Percentiles rank a stretch among this genome's conserved stretches.
These are phyloP conservation scores for Asbolus verrucosus DNA, from an alignment of 1,140 invertebrate species.

Conservation along the genomic window DNA sequence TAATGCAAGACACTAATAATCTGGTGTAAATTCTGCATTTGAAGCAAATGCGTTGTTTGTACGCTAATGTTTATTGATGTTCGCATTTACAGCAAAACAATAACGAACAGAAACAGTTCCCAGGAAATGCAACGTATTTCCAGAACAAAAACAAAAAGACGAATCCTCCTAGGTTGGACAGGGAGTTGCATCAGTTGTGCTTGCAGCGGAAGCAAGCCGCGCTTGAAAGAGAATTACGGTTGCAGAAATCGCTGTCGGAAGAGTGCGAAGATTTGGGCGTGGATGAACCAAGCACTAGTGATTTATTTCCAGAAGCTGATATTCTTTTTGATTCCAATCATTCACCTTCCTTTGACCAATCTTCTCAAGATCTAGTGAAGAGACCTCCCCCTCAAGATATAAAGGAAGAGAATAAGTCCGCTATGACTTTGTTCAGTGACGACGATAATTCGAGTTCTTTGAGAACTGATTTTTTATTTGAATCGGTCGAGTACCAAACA, in stretches of 20 bases:
- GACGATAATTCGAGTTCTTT: conserved; percentile 62
- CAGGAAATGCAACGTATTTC: conserved; percentile 41
- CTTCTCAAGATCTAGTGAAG: conserved; percentile 60
- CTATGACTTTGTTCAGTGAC: conserved; percentile 61
- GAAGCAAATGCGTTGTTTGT: no score
- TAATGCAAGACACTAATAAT: no score
- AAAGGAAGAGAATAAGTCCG: conserved; percentile 40
- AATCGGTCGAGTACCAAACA: conserved; percentile 58
- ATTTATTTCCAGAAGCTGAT: conserved; percentile 82
- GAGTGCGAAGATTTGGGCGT: conserved; percentile 83
- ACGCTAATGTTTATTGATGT: no score
- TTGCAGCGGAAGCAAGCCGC: conserved; percentile 67
- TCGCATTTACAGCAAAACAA: conserved; percentile 25
- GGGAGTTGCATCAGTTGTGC: conserved; percentile 58
- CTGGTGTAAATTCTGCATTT: no score
- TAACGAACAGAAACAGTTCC: conserved; percentile 48
- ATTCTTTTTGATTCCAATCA: conserved; percentile 72
- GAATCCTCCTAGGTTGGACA: conserved; percentile 54
- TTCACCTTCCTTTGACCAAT: conserved; percentile 63
- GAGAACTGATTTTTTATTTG: conserved; percentile 61
- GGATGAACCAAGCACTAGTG: conserved; percentile 80
- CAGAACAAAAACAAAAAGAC: conserved; percentile 51
- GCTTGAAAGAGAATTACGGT: conserved; percentile 70
- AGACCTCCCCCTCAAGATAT: conserved; percentile 43
- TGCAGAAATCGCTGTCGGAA: conserved; percentile 79